phyloP scores from a whole-genome alignment of 2,113 vertebrate genomes.

The Pitta sordida region DNA sequence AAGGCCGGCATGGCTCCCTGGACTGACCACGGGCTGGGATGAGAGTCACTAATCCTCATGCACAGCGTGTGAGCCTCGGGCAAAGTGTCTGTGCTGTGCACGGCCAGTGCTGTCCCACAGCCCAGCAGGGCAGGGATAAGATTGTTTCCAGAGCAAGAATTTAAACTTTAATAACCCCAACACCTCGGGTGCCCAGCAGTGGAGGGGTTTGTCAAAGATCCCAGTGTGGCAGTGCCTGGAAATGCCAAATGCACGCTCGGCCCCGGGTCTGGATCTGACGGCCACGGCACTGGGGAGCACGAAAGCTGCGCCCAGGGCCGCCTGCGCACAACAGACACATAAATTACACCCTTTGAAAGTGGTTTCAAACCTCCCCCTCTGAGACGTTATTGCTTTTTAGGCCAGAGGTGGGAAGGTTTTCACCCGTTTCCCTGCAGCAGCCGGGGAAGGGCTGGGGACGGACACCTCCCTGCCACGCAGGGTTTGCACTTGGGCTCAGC shows the following conservation, averaged over 20 bases:
- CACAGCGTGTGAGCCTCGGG: neutral
- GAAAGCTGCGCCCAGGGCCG: neutral
- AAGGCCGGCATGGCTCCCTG: neutral
- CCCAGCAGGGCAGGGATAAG: neutral
- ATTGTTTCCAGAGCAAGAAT: neutral
- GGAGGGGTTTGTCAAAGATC: neutral
- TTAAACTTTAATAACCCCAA: neutral
- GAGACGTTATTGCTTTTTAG: neutral
- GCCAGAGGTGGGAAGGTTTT: neutral
- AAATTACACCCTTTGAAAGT: neutral
- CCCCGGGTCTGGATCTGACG: neutral
- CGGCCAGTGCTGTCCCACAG: neutral
- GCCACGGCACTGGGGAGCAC: neutral
- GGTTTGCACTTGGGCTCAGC: neutral
- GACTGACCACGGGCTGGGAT: constrained; percentile 25
- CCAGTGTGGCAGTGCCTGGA: neutral
- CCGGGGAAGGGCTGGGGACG: neutral
- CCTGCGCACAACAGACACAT: neutral
- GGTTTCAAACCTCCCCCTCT: neutral
- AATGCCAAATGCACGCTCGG: neutral
- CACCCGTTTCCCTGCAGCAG: neutral
- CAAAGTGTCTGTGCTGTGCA: neutral
- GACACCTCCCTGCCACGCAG: neutral
- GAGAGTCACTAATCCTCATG: neutral
- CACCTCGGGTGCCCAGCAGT: neutral